Conservation (phyloP, 1,140 invertebrate genomes). For the Drosophila saltans region DNA sequence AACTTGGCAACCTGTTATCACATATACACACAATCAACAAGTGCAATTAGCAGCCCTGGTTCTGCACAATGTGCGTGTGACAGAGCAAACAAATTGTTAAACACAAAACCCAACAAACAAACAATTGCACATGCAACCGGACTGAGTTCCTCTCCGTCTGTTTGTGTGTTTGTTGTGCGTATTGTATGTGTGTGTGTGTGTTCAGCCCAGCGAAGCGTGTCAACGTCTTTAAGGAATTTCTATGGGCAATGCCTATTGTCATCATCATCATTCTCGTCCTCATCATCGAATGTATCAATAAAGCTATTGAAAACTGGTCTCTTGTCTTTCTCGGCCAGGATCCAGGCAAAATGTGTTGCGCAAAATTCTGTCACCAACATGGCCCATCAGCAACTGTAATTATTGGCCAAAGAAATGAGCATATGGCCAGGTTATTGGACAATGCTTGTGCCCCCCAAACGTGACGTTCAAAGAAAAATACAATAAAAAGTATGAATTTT, state of each 20-base stretch:
- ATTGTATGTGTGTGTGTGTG: slow-evolving; percentile 19
- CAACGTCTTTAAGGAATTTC: slow-evolving; percentile 18
- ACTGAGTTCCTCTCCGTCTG: slow-evolving; percentile 11
- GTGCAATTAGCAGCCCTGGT: slow-evolving; percentile 74
- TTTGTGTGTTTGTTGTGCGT: slow-evolving; percentile 12
- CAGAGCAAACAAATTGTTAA: slow-evolving; percentile 78
- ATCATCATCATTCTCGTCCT: not conserved
- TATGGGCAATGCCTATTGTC: slow-evolving; percentile 13
- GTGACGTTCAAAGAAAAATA: not conserved
- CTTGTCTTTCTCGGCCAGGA: not conserved
- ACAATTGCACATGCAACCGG: slow-evolving; percentile 41
- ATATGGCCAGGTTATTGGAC: not conserved
- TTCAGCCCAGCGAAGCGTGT: slow-evolving; percentile 23
- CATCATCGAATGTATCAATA: slow-evolving; percentile 9
- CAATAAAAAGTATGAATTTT: not conserved
- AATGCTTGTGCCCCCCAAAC: not conserved
- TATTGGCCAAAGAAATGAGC: slow-evolving; percentile 16
- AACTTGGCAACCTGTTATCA: slow-evolving; percentile 66
- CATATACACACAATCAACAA: slow-evolving; percentile 64
- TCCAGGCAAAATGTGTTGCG: slow-evolving; percentile 10
- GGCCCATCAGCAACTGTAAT: not conserved
- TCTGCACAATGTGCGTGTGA: slow-evolving; percentile 71
- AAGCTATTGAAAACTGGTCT: slow-evolving; percentile 12
- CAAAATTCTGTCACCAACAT: slow-evolving; percentile 18
- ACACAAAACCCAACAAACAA: slow-evolving; percentile 37